Evolutionary conservation across 1,140 invertebrate genomes (phyloP), one percentile per base, ranked within the genome.

Genomic region (Ditylenchus dipsaci): DNA sequence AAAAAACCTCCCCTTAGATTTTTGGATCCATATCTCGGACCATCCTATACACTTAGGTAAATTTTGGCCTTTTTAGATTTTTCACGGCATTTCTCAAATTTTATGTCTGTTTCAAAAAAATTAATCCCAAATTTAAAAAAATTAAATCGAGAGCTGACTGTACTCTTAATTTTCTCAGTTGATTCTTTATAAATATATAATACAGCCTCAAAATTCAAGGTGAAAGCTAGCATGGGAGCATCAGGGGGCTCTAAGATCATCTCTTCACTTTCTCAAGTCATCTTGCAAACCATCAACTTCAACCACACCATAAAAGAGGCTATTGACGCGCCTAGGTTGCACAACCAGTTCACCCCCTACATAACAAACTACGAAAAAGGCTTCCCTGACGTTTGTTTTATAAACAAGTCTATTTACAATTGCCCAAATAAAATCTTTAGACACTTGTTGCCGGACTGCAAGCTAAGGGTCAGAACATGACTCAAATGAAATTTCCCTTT

Each of bases 281-380:
- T 89, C 21, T 87, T 91, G 21, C 87, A 90, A 38, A 87, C 88
- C 65, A 78, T 97, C 0, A 95, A 91, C 90, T 89, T 95, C 80
- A 88, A 86, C 0, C 86, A 93, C 65, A 87, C 88, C 49, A 87
- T 97, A 1, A 94, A 95, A 83, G 84, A 91, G 81, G 91, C 93
- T 0, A 87, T 96, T 1, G 93, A 95, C 84, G 88, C 88, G 0
- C 87, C 90, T 0, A 86, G 95, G 68, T 86, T 97, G 64, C 93
- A 97, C 83, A 91, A 97, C 85, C 94, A 97, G 80, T 85, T 96
- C 0, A 86, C 88, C 71, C 95, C 95, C 0, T 90, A 92, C 87
- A 72, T 86, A 43, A 76, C 92, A 0, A 76, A 85, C 45, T 91
- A 92, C 81, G 93, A 97, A 85, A 87, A 87, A 71, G 90, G 88